Evolutionary conservation across 2,888 invertebrate species (phyloP), one percentile per base, ranked within the genome.

Genomic region (Calameuta pallipes): DNA sequence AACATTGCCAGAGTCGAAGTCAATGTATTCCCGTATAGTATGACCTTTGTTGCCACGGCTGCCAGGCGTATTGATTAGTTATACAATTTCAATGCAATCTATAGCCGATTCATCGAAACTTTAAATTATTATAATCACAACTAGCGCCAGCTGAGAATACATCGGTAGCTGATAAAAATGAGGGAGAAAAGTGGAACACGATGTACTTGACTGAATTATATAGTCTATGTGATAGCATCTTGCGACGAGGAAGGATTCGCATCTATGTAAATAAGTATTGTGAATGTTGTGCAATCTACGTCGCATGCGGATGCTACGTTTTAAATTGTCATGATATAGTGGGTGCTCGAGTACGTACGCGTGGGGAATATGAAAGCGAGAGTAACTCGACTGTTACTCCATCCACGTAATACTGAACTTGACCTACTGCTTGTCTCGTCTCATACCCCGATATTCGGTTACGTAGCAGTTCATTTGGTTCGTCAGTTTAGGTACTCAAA

Each of bases 351-450:
- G 71, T 30, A 75, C 75, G 70, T 79, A 80, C 80, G 76, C 76
- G 33, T 71, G 73, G 73, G 41, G 80, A 81, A 82, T 84, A 85
- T 82, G 86, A 86, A 84, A 87, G 84, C 78, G 80, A 86, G 83
- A 85, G 86, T 85, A 81, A 80, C 82, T 83, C 77, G 69, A 80
- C 56, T 71, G 56, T 77, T 86, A 84, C 83, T 85, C 82, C 82
- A 83, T 83, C 82, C 85, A 85, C 83, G 84, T 86, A 83, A 83
- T 78, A 78, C 78, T 87, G 84, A 88, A 88, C 88, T 88, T 88
- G 88, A 88, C 88, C 88, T 79, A 87, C 86, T 88, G 83, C 85
- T 84, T 80, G 83, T 84, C 81, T 77, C 81, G 81, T 78, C 81
- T 81, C 77, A 79, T 71, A 71, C 33, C 15, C 15, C 31, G 56